Base-by-base conservation (phyloP, 2,797 vertebrate species). In the Coendou prehensilis region DNA sequence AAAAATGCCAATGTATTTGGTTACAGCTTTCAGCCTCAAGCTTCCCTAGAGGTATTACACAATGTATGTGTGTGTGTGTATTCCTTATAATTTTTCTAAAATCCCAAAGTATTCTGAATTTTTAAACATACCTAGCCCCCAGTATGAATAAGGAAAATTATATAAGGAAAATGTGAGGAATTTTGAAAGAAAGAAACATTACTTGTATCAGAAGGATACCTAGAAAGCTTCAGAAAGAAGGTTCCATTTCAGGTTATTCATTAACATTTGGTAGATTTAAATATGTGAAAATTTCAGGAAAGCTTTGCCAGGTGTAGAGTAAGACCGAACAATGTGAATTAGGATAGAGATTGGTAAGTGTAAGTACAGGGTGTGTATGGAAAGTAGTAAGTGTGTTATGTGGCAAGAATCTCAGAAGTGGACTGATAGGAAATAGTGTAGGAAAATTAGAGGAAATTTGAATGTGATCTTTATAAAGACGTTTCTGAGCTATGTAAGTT, bases 131-230 rank as follows among this genome's bases (percentile, higher is more conserved):
- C 11, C 33, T 87, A 71, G 9, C 33, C 18, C 15, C 10, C 45
- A 54, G 41, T 15, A 13, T 90, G 18, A 83, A 52, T 84, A 83
- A 83, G 45, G 71, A 22, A 28, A 63, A 63, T 89, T 92, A 56
- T 82, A 50, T 61, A 50, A 87, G 57, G 30, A 87, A 56, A 82
- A 45, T 73, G 41, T 57, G 71, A 73, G 57, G 45, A 78, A 69
- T 81, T 95, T 89, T 95, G 84, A 89, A 89, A 76, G 84, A 89
- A 89, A 76, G 47, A 92, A 81, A 81, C 67, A 71, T 71, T 79
- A 54, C 76, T 87, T 87, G 23, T 87, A 6, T 61, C 23, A 76
- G 45, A 82, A 86, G n/a, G 14, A 80, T 86, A 47, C 37, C 8
- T 75, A 23, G 17, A 89, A 78, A 78, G 54, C 13, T 76, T 75